Evolutionary conservation across 2,113 vertebrate species (phyloP).

Genomic region (Tetrax tetrax): DNA sequence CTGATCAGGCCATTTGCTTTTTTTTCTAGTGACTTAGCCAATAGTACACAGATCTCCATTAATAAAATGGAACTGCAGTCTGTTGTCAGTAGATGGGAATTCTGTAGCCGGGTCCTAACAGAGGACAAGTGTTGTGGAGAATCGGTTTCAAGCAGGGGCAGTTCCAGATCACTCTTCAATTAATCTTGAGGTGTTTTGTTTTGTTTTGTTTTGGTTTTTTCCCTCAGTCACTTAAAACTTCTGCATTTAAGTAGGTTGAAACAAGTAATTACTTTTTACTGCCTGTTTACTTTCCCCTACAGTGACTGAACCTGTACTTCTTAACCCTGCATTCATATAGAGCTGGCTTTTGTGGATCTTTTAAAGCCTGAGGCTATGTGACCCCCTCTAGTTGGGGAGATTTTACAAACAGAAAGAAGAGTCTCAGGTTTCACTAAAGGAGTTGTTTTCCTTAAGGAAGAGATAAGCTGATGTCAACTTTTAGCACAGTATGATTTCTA

Average conservation of each 20-base stretch:
- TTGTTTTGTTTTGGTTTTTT: too few species aligned
- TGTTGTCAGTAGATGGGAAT: background rate
- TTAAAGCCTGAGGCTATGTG: background rate
- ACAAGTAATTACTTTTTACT: slow-evolving; percentile 40
- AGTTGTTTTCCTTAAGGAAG: background rate
- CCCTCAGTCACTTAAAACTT: background rate
- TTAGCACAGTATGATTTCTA: background rate
- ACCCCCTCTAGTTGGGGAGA: background rate
- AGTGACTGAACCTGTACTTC: background rate
- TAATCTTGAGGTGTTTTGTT: background rate
- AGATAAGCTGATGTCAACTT: background rate
- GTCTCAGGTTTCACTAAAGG: slow-evolving; percentile 19
- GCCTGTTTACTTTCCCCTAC: slow-evolving; percentile 51
- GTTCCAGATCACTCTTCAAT: background rate
- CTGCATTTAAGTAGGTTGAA: background rate
- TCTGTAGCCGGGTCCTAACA: background rate
- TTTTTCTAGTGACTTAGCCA: background rate
- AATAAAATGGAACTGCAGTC: background rate
- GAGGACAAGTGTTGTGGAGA: background rate
- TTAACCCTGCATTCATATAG: slow-evolving; percentile 5
- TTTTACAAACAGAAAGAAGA: background rate
- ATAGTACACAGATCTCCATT: background rate
- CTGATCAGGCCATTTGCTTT: background rate
- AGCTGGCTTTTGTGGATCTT: slow-evolving; percentile 22
- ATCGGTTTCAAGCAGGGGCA: background rate